These are phyloP conservation scores for Ips typographus DNA, from an alignment of 1,140 invertebrate species.

Conservation along the genomic window DNA sequence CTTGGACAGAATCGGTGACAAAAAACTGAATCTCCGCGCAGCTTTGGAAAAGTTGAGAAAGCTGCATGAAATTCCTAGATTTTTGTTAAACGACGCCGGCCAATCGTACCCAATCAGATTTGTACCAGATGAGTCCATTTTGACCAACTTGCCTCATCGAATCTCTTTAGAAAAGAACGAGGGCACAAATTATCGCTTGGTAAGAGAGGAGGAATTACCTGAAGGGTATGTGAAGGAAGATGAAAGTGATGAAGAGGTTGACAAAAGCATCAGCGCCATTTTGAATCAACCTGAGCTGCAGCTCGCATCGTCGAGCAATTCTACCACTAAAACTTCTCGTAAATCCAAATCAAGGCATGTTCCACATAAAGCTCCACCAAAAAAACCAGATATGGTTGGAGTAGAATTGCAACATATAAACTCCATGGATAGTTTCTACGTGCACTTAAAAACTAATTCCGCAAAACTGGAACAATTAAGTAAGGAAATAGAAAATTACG, in stretches of 20 bases:
- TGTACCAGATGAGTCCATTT: constrained; percentile 13
- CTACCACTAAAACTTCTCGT: neutral
- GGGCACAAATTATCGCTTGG: constrained; percentile 24
- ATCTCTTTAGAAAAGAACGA: constrained; percentile 25
- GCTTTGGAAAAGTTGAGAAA: constrained; percentile 29
- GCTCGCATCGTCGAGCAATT: neutral
- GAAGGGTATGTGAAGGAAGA: constrained; percentile 27
- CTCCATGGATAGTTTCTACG: constrained; percentile 33
- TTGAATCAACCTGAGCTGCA: neutral
- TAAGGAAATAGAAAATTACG: constrained; percentile 34
- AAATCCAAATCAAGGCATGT: neutral
- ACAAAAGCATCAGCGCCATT: neutral
- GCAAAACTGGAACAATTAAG: constrained; percentile 28
- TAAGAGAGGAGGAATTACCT: constrained; percentile 33
- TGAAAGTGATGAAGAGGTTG: constrained; percentile 18
- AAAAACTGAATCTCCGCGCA: constrained; percentile 36
- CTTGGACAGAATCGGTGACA: constrained; percentile 6
- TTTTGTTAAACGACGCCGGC: constrained; percentile 27
- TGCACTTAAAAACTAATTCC: constrained; percentile 30
- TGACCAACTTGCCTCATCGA: constrained; percentile 28
- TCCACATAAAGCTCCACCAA: neutral
- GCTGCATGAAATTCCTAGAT: constrained; percentile 35
- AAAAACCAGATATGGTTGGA: constrained; percentile 11
- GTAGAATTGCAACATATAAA: constrained; percentile 33
- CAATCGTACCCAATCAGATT: constrained; percentile 27